Percentiles rank a stretch among this genome's conserved stretches.
phyloP scores from a whole-genome alignment of 1,140 invertebrate genomes.

The Aradophagus sp. region DNA sequence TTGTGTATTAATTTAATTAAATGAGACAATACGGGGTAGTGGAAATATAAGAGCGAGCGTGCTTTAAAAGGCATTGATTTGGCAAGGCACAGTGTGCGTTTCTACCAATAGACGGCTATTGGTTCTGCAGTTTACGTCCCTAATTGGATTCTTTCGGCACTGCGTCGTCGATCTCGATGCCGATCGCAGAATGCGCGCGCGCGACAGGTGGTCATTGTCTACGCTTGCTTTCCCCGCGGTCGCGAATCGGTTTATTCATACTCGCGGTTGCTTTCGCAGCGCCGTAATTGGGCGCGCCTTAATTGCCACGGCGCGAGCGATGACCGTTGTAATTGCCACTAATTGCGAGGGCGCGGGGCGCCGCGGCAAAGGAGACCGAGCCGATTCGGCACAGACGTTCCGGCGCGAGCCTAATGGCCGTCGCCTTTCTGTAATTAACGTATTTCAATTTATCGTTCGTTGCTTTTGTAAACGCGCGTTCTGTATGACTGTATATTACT shows the following conservation, averaged over 20 bases:
- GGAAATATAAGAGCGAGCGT: no score
- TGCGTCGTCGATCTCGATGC: not conserved
- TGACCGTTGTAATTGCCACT: constrained; percentile 70
- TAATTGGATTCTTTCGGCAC: not conserved
- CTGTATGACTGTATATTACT: no score
- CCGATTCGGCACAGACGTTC: constrained; percentile 55
- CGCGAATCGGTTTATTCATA: constrained; percentile 53
- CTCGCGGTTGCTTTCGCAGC: constrained; percentile 49
- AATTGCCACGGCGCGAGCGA: constrained; percentile 70
- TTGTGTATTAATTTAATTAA: no score
- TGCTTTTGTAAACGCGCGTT: no score
- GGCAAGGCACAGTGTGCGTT: no score
- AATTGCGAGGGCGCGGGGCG: constrained; percentile 60
- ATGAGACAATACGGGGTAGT: no score
- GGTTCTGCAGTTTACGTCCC: no score
- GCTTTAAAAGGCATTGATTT: no score
- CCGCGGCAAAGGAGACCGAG: constrained; percentile 46
- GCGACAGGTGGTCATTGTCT: constrained; percentile 36
- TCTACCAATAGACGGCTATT: no score
- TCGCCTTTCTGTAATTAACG: constrained; percentile 62
- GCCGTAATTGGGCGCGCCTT: constrained; percentile 71
- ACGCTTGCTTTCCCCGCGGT: constrained; percentile 19
- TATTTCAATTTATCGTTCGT: constrained; percentile 62
- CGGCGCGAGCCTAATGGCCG: constrained; percentile 56
- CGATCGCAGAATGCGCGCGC: constrained; percentile 1